These are phyloP conservation scores for Calidris pugnax DNA, from an alignment of 2,113 vertebrate genomes.

Conservation along the genomic window DNA sequence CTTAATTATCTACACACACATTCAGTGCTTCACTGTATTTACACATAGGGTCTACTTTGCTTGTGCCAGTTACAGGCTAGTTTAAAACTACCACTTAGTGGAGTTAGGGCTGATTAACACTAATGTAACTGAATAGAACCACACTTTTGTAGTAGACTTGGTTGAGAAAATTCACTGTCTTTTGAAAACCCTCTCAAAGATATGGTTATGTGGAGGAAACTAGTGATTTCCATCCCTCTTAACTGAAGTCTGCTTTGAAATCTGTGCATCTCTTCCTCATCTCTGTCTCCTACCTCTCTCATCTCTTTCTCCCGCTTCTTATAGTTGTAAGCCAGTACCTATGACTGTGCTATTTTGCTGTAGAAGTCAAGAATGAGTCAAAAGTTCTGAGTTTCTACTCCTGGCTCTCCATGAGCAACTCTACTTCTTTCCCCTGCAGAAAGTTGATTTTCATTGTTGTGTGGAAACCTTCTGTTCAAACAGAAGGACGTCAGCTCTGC, in stretches of 20 bases:
- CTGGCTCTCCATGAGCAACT: not conserved
- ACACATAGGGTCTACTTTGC: not conserved
- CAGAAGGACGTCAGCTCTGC: not conserved
- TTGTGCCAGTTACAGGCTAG: not conserved
- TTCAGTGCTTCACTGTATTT: not conserved
- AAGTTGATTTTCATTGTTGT: constrained; percentile 28
- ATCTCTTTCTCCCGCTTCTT: not conserved
- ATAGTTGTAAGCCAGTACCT: not conserved
- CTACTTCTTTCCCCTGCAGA: not conserved
- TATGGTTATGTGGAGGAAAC: not conserved
- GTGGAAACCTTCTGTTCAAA: constrained; percentile 20
- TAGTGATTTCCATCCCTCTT: not conserved
- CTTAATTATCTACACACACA: not conserved
- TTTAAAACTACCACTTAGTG: not conserved
- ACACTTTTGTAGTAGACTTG: not conserved
- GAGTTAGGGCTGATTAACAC: not conserved
- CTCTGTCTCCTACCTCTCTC: not conserved
- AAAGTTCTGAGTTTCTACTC: not conserved
- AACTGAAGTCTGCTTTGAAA: not conserved
- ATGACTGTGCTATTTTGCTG: not conserved
- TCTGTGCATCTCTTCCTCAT: not conserved
- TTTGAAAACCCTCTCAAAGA: not conserved
- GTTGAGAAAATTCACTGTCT: not conserved
- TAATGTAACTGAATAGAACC: not conserved
- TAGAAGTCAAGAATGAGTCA: not conserved